phyloP scores from a whole-genome alignment of 2,888 invertebrate species.

The Steinernema scapterisci region DNA sequence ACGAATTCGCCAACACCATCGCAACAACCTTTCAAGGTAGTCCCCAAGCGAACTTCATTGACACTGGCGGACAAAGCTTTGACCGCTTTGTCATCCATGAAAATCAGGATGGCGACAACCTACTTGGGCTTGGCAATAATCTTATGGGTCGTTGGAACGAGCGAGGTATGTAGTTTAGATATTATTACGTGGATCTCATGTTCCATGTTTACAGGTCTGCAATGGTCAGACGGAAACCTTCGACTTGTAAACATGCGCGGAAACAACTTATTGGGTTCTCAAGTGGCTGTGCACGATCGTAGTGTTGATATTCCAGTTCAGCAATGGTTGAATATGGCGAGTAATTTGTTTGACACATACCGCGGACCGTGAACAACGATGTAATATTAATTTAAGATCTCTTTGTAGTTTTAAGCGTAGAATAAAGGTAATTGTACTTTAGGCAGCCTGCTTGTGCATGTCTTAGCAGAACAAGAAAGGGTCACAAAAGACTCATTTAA shows the following conservation, averaged over 20 bases:
- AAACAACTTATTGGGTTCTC: constrained; percentile 43
- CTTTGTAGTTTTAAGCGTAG: no score
- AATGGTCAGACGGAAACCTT: constrained; percentile 46
- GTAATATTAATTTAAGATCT: background rate
- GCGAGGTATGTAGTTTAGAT: constrained; percentile 28
- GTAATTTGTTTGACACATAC: constrained; percentile 39
- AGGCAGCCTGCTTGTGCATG: no score
- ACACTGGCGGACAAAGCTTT: constrained; percentile 33
- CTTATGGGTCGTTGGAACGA: constrained; percentile 43
- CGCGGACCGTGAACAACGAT: background rate
- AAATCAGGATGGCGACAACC: constrained; percentile 22
- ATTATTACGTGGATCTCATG: background rate
- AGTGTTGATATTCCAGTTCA: constrained; percentile 44
- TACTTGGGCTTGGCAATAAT: constrained; percentile 26
- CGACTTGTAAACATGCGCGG: constrained; percentile 42
- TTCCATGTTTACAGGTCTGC: constrained; percentile 34
- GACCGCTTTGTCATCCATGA: constrained; percentile 39
- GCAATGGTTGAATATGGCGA: constrained; percentile 45
- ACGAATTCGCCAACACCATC: background rate
- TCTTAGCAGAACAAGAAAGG: no score
- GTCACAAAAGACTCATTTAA: no score
- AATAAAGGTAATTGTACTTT: no score
- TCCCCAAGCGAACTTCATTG: constrained; percentile 13
- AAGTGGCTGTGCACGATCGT: constrained; percentile 44
- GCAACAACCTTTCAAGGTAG: background rate